A percentile compares a stretch with the other conserved stretches of the same genome.
These are phyloP conservation scores for Cnemophilus loriae DNA, from an alignment of 2,113 vertebrate species.

Conservation along the genomic window DNA sequence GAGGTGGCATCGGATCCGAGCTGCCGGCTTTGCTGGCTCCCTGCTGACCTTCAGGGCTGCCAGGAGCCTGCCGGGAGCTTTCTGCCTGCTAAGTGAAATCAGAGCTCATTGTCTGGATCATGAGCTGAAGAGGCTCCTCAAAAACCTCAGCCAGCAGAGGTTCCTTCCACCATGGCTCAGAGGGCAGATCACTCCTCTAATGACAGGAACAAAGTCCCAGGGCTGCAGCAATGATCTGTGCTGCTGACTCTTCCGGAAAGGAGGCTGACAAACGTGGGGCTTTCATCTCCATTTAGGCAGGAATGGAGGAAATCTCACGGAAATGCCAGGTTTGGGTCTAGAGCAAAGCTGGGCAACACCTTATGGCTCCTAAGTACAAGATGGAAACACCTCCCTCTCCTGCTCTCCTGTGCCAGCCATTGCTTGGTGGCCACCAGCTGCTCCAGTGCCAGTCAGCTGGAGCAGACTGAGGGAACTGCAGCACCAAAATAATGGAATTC, in stretches of 20 bases:
- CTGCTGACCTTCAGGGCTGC: neutral
- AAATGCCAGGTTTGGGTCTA: neutral
- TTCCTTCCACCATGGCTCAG: neutral
- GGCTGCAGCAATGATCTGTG: neutral
- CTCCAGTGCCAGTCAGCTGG: neutral
- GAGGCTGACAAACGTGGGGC: rapidly evolving
- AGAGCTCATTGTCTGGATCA: neutral
- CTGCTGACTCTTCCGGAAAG: neutral
- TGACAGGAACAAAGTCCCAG: neutral
- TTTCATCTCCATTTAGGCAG: neutral
- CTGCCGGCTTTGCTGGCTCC: neutral
- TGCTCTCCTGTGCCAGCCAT: neutral
- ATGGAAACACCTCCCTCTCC: neutral
- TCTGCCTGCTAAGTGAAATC: slow-evolving; percentile 7
- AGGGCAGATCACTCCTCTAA: neutral
- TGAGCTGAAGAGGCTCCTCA: neutral
- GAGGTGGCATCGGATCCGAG: neutral
- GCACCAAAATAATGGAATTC: neutral
- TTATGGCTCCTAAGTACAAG: neutral
- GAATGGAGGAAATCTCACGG: neutral
- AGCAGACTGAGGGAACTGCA: neutral
- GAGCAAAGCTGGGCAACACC: neutral
- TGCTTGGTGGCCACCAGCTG: neutral
- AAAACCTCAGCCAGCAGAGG: neutral
- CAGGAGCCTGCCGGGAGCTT: neutral